These are phyloP conservation scores for Benthochromis sp. DNA, from an alignment of 2,113 vertebrate species.

Conservation along the genomic window DNA sequence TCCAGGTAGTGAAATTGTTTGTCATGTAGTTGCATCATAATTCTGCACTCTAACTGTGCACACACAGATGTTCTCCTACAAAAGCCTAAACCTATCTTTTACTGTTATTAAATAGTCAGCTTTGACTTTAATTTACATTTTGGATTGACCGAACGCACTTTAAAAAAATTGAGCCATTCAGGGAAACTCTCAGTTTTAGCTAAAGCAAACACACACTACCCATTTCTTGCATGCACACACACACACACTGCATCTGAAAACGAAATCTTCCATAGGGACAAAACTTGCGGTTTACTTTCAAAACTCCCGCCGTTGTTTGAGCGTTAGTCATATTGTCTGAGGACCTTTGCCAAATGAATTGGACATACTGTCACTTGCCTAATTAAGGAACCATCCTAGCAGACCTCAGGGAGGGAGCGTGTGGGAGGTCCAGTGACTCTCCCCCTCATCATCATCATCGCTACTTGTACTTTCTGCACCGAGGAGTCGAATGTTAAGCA, in stretches of 20 bases:
- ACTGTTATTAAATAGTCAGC: background rate
- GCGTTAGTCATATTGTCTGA: background rate
- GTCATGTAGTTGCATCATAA: background rate
- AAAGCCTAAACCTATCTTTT: background rate
- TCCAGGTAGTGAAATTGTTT: background rate
- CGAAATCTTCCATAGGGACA: background rate
- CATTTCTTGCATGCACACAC: background rate
- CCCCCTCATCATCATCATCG: slow-evolving; percentile 11
- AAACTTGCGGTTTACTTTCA: background rate
- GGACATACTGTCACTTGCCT: background rate
- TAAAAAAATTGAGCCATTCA: background rate
- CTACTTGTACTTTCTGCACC: slow-evolving; percentile 2
- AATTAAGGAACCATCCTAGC: slow-evolving; percentile 16
- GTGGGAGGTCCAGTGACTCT: background rate
- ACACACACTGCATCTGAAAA: background rate
- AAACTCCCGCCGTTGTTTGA: background rate
- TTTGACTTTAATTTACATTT: background rate
- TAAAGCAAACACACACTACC: background rate
- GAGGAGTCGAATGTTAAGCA: slow-evolving; percentile 15
- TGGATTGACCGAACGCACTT: background rate
- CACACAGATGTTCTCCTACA: background rate
- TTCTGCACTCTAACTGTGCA: background rate
- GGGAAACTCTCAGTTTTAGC: background rate
- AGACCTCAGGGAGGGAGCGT: background rate
- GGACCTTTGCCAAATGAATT: background rate